phyloP scores from a whole-genome alignment of 2,888 invertebrate genomes.

The Eupithecia dodoneata region DNA sequence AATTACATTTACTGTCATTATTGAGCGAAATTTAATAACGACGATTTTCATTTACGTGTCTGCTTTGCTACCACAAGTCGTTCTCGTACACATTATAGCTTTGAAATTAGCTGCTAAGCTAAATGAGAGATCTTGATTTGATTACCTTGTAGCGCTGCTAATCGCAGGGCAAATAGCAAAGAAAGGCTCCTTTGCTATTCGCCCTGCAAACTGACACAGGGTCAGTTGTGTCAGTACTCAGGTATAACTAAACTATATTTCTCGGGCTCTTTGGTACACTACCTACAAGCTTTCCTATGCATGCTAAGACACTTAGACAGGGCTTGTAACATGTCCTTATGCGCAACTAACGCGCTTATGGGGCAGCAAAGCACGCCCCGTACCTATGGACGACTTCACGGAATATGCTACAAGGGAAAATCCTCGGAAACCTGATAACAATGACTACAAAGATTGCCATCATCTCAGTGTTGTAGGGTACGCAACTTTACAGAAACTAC shows the following conservation, averaged over 20 bases:
- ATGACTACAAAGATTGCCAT: constrained; percentile 45
- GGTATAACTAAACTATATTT: no score
- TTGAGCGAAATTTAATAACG: constrained; percentile 40
- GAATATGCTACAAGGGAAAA: constrained; percentile 62
- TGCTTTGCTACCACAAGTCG: constrained; percentile 17
- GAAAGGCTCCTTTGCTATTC: no score
- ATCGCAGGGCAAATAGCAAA: background rate
- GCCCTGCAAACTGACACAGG: no score
- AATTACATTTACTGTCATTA: constrained; percentile 43
- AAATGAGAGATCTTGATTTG: constrained; percentile 6
- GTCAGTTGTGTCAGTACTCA: no score
- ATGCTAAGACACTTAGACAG: constrained; percentile 46
- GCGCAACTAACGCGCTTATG: constrained; percentile 56
- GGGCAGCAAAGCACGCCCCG: constrained; percentile 52
- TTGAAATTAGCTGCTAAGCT: constrained; percentile 8
- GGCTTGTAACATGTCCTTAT: constrained; percentile 41
- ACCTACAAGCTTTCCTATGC: constrained; percentile 37
- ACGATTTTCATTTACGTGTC: constrained; percentile 29
- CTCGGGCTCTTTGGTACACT: background rate
- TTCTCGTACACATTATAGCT: constrained; percentile 16
- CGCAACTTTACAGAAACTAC: constrained; percentile 17
- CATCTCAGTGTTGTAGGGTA: constrained; percentile 8
- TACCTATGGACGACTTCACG: constrained; percentile 56
- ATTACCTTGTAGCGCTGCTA: background rate
- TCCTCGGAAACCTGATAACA: constrained; percentile 53